Evolutionary conservation across 2,113 vertebrate species (phyloP), one percentile per base, ranked within the genome.

Genomic region (Malurus alboscapulatus): DNA sequence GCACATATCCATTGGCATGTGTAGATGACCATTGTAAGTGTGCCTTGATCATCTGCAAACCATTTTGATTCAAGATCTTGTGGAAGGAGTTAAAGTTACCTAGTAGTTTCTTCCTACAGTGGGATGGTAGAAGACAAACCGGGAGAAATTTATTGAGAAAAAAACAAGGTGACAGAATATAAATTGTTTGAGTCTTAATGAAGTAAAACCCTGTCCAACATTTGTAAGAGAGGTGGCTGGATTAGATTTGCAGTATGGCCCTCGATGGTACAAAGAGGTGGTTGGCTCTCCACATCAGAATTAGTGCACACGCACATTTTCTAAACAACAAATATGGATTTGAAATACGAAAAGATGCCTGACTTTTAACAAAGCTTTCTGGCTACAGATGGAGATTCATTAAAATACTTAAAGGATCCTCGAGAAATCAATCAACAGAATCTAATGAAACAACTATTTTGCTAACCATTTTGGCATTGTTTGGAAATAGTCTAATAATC

Each of bases 361-460:
- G 47, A 81, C 40, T 83, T 91, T 87, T 59, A 92, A 75, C 47
- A 89, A 91, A 87, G 73, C 50, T 80, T 77, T 94, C 48, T 87
- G 48, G 9, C 42, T 90, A 22, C 68, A 90, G 66, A 79, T 67
- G 78, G 62, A 86, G 55, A 71, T 55, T 88, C 81, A 91, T 90
- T 84, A 84, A 93, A 93, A 78, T 76, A 93, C 65, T 78, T 83
- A 38, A 87, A 89, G 21, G 36, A 75, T 92, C 45, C 59, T 82
- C 2, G 7, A 88, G 71, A 73, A 89, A 94, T 95, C 73, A 92
- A 79, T 95, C 87, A 50, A 59, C 63, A 69, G 61, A 88, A 91
- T 78, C 84, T 94, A 96, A 95, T 88, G 90, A 94, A 95, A 94
- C n/a, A 84, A 90, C 91, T 91, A 59, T 90, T 95, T 95, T 95